phyloP scores from a whole-genome alignment of 2,888 invertebrate species.

The Machimus rusticus region DNA sequence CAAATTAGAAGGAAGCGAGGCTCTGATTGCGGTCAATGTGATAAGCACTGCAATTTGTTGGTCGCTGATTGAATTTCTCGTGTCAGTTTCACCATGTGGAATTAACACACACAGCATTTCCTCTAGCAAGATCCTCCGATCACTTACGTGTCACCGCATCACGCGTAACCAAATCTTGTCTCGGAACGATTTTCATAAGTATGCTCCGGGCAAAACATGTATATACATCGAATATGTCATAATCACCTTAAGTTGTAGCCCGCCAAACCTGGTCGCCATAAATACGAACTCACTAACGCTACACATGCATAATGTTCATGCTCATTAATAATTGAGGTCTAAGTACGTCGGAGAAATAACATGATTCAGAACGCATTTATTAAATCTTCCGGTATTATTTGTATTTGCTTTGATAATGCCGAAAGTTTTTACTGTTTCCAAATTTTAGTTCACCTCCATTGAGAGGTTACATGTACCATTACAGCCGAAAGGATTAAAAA shows the following conservation, averaged over 20 bases:
- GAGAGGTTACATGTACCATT: too few species aligned
- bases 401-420: too few species aligned
- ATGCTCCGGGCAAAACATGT: neutral
- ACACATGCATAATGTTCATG: neutral
- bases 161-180: neutral
- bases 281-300: neutral
- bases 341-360: neutral
- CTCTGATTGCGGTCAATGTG: constrained; percentile 28
- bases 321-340: neutral
- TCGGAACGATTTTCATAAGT: neutral
- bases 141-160: neutral
- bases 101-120: neutral
- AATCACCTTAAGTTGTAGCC: neutral
- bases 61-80: constrained; percentile 28
- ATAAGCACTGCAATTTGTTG: constrained; percentile 24
- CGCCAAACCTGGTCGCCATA: neutral
- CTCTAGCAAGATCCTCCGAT: neutral
- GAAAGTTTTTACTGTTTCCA: too few species aligned
- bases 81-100: neutral
- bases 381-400: too few species aligned
- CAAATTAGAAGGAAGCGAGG: constrained; percentile 32
- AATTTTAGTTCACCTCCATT: too few species aligned
- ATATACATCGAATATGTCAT: neutral
- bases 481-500: too few species aligned
- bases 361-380: neutral